Conservation (phyloP, 2,888 invertebrate genomes). For the Ptycholaimellus sp. region DNA sequence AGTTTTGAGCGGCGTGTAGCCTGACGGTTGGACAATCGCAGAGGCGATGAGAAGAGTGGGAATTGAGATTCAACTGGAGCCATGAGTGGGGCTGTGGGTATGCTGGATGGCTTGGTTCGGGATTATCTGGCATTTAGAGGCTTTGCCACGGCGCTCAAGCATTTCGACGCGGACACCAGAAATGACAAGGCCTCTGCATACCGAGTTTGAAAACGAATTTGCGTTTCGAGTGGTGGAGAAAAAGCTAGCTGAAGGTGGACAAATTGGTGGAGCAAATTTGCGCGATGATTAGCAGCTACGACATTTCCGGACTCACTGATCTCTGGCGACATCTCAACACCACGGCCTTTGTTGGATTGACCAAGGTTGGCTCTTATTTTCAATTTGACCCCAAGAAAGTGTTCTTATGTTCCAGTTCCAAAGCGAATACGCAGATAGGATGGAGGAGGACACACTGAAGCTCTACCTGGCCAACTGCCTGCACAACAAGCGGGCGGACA, state of each 20-base stretch:
- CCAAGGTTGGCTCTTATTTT: too few species aligned
- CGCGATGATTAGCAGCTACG: slow-evolving; percentile 12
- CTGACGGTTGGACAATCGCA: too few species aligned
- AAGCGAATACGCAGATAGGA: slow-evolving; percentile 31
- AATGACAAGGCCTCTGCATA: slow-evolving; percentile 9
- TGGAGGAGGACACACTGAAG: slow-evolving; percentile 62
- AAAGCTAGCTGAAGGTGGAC: too few species aligned
- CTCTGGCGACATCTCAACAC: slow-evolving; percentile 15
- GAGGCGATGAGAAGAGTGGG: too few species aligned
- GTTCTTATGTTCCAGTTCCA: slow-evolving; percentile 13
- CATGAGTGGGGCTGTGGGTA: too few species aligned
- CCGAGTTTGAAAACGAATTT: too few species aligned
- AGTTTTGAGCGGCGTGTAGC: too few species aligned
- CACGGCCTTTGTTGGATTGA: too few species aligned
- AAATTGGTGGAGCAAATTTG: slow-evolving; percentile 15
- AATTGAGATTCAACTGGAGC: too few species aligned
- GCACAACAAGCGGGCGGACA: slow-evolving; percentile 51
- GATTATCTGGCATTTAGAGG: slow-evolving; percentile 10
- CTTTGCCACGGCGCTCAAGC: slow-evolving; percentile 8
- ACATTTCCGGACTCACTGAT: slow-evolving; percentile 11
- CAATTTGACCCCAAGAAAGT: too few species aligned
- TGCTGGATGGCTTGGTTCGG: too few species aligned
- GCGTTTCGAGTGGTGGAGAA: too few species aligned
- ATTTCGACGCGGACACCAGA: slow-evolving; percentile 9
- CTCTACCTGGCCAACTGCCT: slow-evolving; percentile 65